Conservation (phyloP, 2,113 vertebrate genomes). For the Telmatochromis brachygnathus region DNA sequence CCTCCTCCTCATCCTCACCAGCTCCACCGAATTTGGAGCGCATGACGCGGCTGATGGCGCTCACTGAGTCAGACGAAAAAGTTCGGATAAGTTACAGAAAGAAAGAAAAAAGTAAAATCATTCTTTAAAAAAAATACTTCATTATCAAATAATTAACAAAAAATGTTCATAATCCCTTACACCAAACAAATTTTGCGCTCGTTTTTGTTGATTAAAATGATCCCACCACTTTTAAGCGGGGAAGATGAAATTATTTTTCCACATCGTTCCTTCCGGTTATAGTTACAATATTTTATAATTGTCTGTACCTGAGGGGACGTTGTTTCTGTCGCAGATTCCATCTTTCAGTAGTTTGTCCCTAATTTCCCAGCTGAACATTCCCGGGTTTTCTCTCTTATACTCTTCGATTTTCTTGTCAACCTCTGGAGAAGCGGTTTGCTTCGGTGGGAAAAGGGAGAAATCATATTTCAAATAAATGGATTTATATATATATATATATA, state of each 20-base stretch:
- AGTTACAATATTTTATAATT: neutral
- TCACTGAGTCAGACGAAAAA: slow-evolving; percentile 69
- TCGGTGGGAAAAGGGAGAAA: neutral
- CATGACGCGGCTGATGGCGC: slow-evolving; percentile 95
- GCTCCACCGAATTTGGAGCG: slow-evolving; percentile 89
- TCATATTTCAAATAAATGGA: neutral
- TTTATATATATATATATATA: neutral
- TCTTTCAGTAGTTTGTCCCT: slow-evolving; percentile 95
- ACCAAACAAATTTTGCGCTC: neutral
- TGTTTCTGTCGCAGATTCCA: slow-evolving; percentile 92
- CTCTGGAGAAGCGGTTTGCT: slow-evolving; percentile 93
- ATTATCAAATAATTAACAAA: neutral
- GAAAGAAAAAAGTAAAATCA: neutral
- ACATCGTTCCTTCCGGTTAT: neutral
- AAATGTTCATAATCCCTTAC: neutral
- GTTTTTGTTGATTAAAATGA: neutral
- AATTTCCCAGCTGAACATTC: slow-evolving; percentile 99
- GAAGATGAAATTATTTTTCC: neutral
- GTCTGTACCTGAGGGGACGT: slow-evolving; percentile 87
- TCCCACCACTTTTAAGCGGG: neutral
- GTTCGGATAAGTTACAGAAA: neutral
- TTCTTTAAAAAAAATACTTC: neutral
- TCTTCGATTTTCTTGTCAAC: slow-evolving; percentile 98
- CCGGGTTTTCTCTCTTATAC: slow-evolving; percentile 91
- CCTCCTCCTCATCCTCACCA: slow-evolving; percentile 91